Evolutionary conservation across 2,113 vertebrate species (phyloP).

Genomic region (Nothoprocta pentlandii): DNA sequence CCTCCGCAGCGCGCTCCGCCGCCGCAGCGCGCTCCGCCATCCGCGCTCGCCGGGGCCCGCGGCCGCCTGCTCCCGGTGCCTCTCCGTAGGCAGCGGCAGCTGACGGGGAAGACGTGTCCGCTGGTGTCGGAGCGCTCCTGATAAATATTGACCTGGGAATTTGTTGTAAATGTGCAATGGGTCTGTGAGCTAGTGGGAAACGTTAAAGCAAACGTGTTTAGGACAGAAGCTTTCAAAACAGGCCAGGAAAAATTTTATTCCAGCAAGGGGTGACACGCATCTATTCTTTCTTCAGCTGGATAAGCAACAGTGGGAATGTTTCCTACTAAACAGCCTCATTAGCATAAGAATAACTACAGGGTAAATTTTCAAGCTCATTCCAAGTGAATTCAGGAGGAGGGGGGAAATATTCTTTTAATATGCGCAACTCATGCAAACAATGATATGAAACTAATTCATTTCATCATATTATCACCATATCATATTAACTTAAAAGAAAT

Average conservation of each 20-base stretch:
- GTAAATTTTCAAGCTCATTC: slow-evolving; percentile 85
- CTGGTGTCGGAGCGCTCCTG: neutral
- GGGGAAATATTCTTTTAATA: slow-evolving; percentile 79
- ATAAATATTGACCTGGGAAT: slow-evolving; percentile 68
- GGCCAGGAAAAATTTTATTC: slow-evolving; percentile 70
- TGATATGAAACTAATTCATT: slow-evolving; percentile 85
- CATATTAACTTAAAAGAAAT: slow-evolving; percentile 87
- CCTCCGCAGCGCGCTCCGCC: neutral
- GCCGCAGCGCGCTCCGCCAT: neutral
- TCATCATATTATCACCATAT: slow-evolving; percentile 85
- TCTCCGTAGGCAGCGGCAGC: neutral
- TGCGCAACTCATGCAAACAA: slow-evolving; percentile 82
- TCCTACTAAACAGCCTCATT: slow-evolving; percentile 86
- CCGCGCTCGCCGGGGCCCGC: fast-evolving
- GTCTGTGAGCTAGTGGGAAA: slow-evolving; percentile 55
- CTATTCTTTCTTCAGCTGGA: slow-evolving; percentile 83
- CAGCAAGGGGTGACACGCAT: slow-evolving; percentile 71
- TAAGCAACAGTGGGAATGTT: slow-evolving; percentile 80
- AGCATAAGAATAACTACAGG: slow-evolving; percentile 87
- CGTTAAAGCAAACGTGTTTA: slow-evolving; percentile 63
- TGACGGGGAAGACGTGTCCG: neutral
- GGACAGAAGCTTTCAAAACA: slow-evolving; percentile 74
- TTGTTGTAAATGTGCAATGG: slow-evolving; percentile 66
- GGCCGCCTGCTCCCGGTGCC: neutral
- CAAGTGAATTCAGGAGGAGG: slow-evolving; percentile 78